Conservation (phyloP, 2,113 vertebrate species). For the Paramormyrops kingsleyae region DNA sequence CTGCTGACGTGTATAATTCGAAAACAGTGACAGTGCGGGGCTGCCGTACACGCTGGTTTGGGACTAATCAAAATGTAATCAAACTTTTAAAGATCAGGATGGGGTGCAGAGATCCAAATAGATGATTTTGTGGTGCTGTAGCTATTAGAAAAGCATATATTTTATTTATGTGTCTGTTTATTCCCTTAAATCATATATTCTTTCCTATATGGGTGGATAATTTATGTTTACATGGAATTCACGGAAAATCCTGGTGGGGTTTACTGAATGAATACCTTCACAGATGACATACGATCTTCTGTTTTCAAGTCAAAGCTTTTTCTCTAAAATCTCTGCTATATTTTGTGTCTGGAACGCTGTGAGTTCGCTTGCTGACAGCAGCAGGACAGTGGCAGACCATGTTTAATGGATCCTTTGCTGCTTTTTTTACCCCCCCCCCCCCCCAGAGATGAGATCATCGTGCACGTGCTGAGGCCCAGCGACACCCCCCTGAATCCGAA, state of each 20-base stretch:
- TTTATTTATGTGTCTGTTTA: background rate
- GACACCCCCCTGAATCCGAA: conserved; percentile 74
- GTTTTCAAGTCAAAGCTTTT: background rate
- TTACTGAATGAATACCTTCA: background rate
- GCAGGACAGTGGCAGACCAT: background rate
- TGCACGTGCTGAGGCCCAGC: conserved; percentile 78
- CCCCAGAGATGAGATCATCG: conserved; percentile 81
- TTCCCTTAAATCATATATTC: background rate
- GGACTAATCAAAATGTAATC: background rate
- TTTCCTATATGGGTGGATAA: background rate
- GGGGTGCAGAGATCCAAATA: background rate
- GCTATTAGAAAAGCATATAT: background rate
- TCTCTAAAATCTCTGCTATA: background rate
- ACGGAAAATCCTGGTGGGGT: background rate
- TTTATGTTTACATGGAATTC: background rate
- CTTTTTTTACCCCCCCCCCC: conserved; percentile 54
- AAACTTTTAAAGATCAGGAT: background rate
- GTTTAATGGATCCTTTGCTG: background rate
- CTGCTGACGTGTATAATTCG: background rate
- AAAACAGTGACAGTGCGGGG: background rate
- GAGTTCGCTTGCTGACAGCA: background rate
- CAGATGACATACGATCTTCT: background rate
- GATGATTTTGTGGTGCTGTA: background rate
- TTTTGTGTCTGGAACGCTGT: background rate
- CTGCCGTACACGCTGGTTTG: background rate